phyloP scores from a whole-genome alignment of 2,797 vertebrate species.

The Antrozous pallidus region DNA sequence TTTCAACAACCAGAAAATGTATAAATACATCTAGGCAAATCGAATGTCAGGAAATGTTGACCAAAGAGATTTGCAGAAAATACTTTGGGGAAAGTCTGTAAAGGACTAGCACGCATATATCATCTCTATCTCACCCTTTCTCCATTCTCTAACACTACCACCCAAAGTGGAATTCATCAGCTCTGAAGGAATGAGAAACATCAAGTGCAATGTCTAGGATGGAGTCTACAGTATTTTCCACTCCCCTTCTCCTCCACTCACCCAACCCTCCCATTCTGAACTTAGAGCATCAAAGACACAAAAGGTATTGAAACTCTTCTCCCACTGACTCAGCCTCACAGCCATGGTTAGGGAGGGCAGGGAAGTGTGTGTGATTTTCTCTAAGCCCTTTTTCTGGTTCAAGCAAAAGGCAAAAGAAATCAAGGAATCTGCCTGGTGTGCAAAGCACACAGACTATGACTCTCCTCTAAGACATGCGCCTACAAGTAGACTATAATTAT shows the following conservation, averaged over 20 bases:
- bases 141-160: not conserved
- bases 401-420: conserved; percentile 64
- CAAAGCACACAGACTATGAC: not conserved
- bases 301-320: not conserved
- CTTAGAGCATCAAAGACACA: not conserved
- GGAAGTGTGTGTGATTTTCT: conserved; percentile 35
- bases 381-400: conserved; percentile 57
- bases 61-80: not conserved
- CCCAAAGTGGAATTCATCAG: not conserved
- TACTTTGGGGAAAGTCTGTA: not conserved
- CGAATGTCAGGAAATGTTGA: not conserved
- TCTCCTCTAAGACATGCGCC: conserved; percentile 42
- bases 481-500: conserved; percentile 42
- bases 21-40: not conserved
- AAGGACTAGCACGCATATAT: not conserved
- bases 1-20: not conserved
- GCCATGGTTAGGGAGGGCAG: not conserved
- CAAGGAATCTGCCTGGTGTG: conserved; percentile 32
- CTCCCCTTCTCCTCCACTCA: not conserved
- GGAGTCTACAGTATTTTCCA: not conserved
- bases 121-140: not conserved
- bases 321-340: not conserved
- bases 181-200: not conserved
- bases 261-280: not conserved
- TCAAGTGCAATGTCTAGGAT: not conserved